phyloP scores from a whole-genome alignment of 2,797 vertebrate species.

The Cossypha polioptera region DNA sequence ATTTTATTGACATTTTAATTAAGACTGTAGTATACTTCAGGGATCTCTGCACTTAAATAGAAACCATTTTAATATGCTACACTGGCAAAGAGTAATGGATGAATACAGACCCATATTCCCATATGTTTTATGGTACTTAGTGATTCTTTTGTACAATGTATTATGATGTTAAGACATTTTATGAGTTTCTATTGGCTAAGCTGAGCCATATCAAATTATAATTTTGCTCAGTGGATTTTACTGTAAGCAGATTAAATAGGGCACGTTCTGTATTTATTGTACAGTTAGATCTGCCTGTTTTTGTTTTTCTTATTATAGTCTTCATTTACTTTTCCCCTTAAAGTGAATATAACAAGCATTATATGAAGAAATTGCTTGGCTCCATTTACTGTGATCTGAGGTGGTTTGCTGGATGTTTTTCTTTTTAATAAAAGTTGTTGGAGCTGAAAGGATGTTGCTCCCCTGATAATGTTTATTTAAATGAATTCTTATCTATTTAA shows the following conservation, averaged over 20 bases:
- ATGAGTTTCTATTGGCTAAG: conserved; percentile 78
- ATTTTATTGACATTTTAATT: conserved; percentile 82
- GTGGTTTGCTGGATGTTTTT: neutral
- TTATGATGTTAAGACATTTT: conserved; percentile 76
- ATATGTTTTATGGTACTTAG: conserved; percentile 76
- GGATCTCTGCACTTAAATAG: conserved; percentile 76
- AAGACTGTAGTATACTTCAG: conserved; percentile 75
- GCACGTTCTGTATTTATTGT: conserved; percentile 63
- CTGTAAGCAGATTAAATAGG: conserved; percentile 77
- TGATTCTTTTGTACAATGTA: conserved; percentile 73
- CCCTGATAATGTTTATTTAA: conserved; percentile 21
- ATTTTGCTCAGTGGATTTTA: conserved; percentile 79
- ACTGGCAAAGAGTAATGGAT: conserved; percentile 69
- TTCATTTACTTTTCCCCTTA: conserved; percentile 61
- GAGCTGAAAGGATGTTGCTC: conserved; percentile 27
- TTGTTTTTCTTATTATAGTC: conserved; percentile 55
- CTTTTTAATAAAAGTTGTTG: conserved; percentile 13
- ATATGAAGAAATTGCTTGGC: conserved; percentile 15
- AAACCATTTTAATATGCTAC: conserved; percentile 80
- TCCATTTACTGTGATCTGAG: neutral
- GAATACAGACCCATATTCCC: conserved; percentile 77
- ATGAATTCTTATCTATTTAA: conserved; percentile 38
- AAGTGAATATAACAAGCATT: conserved; percentile 44
- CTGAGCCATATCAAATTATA: conserved; percentile 76
- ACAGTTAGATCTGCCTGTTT: conserved; percentile 48